Conservation (phyloP, 1,140 invertebrate genomes). For the Drosophila triauraria region DNA sequence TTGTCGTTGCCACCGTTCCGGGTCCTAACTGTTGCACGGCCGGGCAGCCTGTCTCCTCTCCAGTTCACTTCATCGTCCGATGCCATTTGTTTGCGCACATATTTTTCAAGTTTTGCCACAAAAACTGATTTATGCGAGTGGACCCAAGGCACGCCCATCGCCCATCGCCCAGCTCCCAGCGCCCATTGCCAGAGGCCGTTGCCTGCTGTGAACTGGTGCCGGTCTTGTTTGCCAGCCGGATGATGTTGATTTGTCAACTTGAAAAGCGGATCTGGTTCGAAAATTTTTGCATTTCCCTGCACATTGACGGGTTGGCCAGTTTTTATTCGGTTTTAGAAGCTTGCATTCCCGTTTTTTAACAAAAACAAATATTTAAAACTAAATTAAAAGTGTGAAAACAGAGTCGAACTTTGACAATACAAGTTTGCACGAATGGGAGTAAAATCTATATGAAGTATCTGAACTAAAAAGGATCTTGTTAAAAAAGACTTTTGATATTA, state of each 20-base stretch:
- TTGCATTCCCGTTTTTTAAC: background rate
- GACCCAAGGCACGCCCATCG: slow-evolving; percentile 45
- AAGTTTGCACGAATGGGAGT: background rate
- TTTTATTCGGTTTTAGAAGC: slow-evolving; percentile 57
- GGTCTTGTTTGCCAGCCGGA: slow-evolving; percentile 69
- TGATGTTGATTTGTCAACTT: slow-evolving; percentile 82
- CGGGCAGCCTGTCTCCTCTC: slow-evolving; percentile 28
- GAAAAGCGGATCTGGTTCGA: slow-evolving; percentile 74
- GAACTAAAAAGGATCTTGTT: background rate
- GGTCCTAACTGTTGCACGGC: slow-evolving; percentile 71
- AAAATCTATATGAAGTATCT: background rate
- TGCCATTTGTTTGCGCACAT: slow-evolving; percentile 77
- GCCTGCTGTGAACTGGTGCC: slow-evolving; percentile 8
- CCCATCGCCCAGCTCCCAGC: slow-evolving; percentile 26
- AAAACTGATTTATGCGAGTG: slow-evolving; percentile 76
- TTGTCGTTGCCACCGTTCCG: slow-evolving; percentile 24
- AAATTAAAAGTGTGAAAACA: background rate
- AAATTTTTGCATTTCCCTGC: slow-evolving; percentile 69
- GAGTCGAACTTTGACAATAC: background rate
- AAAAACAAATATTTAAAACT: background rate
- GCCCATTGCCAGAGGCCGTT: slow-evolving; percentile 10
- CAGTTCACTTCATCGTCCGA: slow-evolving; percentile 38
- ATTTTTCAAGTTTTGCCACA: slow-evolving; percentile 79
- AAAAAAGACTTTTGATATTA: too few species aligned
- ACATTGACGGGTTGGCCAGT: slow-evolving; percentile 48